Evolutionary conservation across 2,797 vertebrate species (phyloP), one percentile per base, ranked within the genome.

Genomic region (Tapera naevia): DNA sequence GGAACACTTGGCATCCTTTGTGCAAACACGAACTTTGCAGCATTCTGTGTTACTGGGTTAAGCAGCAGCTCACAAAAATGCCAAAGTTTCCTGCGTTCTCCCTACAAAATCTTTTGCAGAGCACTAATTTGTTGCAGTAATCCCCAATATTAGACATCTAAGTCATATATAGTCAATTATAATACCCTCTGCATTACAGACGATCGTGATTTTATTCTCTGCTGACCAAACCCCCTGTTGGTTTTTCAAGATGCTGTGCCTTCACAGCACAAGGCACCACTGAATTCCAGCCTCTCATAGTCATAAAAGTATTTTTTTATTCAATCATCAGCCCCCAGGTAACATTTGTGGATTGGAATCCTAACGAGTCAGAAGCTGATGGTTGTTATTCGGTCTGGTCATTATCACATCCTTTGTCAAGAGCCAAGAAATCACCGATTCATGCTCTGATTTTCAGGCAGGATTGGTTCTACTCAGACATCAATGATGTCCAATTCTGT

Each of bases 371-470:
- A 94, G 93, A 95, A 97, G 86, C 94, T 90, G 95, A 90, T 89
- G 88, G 57, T 73, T 94, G 91, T 93, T 96, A 94, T 90, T 94
- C 84, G 92, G 92, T 92, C 88, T 46, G 95, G 94, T 95, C 96
- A 96, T 98, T 97, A 98, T 94, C 96, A 91, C 94, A 86, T 92
- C 94, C 80, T 97, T 97, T 97, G 96, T 98, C 87, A 86, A 82
- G 64, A 93, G 41, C 60, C 83, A 89, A 90, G 94, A 97, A 97
- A 97, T 94, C 93, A 97, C 94, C 91, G 97, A 98, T 97, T 96
- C 97, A 97, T 94, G 84, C 95, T 97, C 95, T 95, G 95, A 97
- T 97, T 98, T 97, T 97, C 96, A 97, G 90, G 90, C 88, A 91
- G 95, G 91, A 96, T 95, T 93, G 96, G 95, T 97, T 97, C 88